These are phyloP conservation scores for Meliscaeva auricollis DNA, from an alignment of 2,888 invertebrate species.

Conservation along the genomic window DNA sequence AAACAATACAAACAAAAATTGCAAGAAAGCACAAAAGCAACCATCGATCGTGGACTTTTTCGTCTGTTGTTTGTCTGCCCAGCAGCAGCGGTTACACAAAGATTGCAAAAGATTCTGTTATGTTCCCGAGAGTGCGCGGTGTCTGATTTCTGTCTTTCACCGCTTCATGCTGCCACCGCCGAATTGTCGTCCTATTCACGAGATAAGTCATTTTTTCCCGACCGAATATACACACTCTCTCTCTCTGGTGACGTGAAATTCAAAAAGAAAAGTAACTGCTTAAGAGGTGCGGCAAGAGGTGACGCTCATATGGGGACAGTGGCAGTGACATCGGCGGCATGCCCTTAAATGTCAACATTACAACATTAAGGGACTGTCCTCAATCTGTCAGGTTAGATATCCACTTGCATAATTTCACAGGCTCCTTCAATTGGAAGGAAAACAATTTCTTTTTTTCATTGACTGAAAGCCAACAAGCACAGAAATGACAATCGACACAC, in stretches of 20 bases:
- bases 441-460: constrained; percentile 26
- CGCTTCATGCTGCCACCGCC: constrained; percentile 45
- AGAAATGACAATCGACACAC: constrained; percentile 36
- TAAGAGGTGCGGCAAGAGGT: constrained; percentile 35
- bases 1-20: constrained; percentile 64
- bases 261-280: constrained; percentile 30
- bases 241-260: constrained; percentile 20
- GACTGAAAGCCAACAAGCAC: constrained; percentile 5
- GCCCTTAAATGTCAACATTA: constrained; percentile 75
- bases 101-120: constrained; percentile 62
- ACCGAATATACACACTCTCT: neutral
- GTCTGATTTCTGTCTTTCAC: constrained; percentile 71
- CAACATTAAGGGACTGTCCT: constrained; percentile 75
- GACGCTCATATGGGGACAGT: neutral
- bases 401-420: constrained; percentile 60
- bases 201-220: constrained; percentile 63
- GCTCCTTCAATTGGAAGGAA: constrained; percentile 61
- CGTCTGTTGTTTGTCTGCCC: constrained; percentile 73
- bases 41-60: neutral
- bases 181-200: constrained; percentile 8
- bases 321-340: constrained; percentile 61
- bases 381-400: constrained; percentile 74
- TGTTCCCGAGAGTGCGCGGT: constrained; percentile 52
- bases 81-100: constrained; percentile 70
- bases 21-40: constrained; percentile 46